Conservation (phyloP, 1,140 invertebrate species). For the Apis mellifera region Amel_HAv3.1 CM009935.2:5884001-5884500, state of each 20-base stretch:
- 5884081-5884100: conserved; percentile 87
- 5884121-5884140: conserved; percentile 88
- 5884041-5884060: not conserved
- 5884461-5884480: conserved; percentile 83
- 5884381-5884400: conserved; percentile 85
- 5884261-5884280: conserved; percentile 86
- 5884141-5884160: conserved; percentile 87
- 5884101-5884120: conserved; percentile 88
- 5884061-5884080: conserved; percentile 86
- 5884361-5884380: conserved; percentile 90
- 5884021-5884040: no score
- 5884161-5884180: conserved; percentile 90
- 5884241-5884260: conserved; percentile 87
- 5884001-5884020: not conserved
- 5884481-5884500: not conserved
- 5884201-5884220: conserved; percentile 83
- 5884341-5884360: conserved; percentile 87
- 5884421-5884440: conserved; percentile 88
- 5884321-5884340: conserved; percentile 85
- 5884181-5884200: conserved; percentile 87
- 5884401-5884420: conserved; percentile 87
- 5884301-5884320: conserved; percentile 90
- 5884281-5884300: conserved; percentile 89
- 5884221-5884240: conserved; percentile 87
- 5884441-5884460: conserved; percentile 90